phyloP scores from a whole-genome alignment of 2,888 invertebrate genomes.

The Adelphocoris suturalis region DNA sequence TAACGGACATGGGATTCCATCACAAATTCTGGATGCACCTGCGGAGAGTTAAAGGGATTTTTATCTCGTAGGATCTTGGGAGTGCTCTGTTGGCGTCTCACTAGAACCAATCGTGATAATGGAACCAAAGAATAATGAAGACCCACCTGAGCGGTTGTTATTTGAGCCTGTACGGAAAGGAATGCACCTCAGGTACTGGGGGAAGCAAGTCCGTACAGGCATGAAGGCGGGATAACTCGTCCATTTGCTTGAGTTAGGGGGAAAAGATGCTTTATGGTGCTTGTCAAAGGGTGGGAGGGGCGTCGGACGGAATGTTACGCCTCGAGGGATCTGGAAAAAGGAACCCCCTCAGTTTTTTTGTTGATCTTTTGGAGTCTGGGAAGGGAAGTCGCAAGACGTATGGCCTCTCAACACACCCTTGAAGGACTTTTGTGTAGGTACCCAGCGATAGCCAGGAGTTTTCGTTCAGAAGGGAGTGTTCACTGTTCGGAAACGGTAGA shows the following conservation, averaged over 20 bases:
- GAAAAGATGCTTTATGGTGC: conserved; percentile 45
- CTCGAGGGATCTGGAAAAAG: conserved; percentile 22
- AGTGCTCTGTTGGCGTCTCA: neutral
- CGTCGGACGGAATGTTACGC: neutral
- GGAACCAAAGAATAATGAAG: conserved; percentile 24
- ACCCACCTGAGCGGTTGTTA: conserved; percentile 32
- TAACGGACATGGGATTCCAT: neutral
- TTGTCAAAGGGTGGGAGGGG: conserved; percentile 2
- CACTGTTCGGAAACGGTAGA: neutral
- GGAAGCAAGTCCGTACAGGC: conserved; percentile 46
- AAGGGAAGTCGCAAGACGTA: conserved; percentile 25
- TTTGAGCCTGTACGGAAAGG: conserved; percentile 1
- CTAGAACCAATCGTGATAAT: conserved; percentile 19
- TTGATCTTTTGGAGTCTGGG: neutral
- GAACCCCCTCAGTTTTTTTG: neutral
- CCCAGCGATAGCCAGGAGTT: neutral
- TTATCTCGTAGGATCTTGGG: neutral
- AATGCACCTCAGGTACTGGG: conserved; percentile 41
- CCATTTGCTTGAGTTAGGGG: conserved; percentile 32
- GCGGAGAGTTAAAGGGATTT: neutral
- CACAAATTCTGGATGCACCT: neutral
- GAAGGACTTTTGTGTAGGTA: neutral
- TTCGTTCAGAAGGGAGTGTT: neutral
- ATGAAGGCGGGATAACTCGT: conserved; percentile 59
- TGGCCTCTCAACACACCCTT: conserved; percentile 10